A percentile compares a stretch with the other conserved stretches of the same genome.
Evolutionary conservation across 2,113 vertebrate species (phyloP).

Genomic region (Limanda limanda): DNA sequence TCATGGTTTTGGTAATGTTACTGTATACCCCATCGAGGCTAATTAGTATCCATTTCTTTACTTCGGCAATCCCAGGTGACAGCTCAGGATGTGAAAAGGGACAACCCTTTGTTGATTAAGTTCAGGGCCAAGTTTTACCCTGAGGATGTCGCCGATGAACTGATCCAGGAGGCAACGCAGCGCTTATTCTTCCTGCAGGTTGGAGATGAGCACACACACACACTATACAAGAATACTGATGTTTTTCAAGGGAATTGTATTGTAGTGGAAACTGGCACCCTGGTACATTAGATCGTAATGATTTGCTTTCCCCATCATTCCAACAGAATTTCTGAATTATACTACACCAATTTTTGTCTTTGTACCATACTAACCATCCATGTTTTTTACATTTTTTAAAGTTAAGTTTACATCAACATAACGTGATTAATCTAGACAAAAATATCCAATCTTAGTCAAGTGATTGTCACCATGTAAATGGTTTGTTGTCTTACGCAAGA

Average conservation of each 20-base stretch:
- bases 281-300: too few species aligned
- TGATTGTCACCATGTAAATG: neutral
- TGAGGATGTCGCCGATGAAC: constrained; percentile 94
- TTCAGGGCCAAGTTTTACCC: constrained; percentile 97
- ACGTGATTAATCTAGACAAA: neutral
- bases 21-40: constrained; percentile 24
- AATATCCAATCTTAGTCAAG: neutral
- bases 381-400: neutral
- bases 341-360: too few species aligned
- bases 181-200: constrained; percentile 95
- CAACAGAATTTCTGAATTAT: too few species aligned
- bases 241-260: neutral
- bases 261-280: neutral
- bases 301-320: too few species aligned
- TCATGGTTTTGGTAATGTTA: constrained; percentile 2
- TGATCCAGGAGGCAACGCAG: constrained; percentile 97
- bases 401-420: neutral
- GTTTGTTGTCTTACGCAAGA: neutral
- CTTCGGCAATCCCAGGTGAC: constrained; percentile 85
- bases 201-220: constrained; percentile 25
- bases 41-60: constrained; percentile 41
- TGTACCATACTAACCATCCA: neutral
- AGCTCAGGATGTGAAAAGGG: constrained; percentile 93
- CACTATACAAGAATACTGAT: neutral
- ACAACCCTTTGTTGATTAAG: constrained; percentile 94